Evolutionary conservation across 1,140 invertebrate species (phyloP).

Genomic region (Parapsyche elsis): DNA sequence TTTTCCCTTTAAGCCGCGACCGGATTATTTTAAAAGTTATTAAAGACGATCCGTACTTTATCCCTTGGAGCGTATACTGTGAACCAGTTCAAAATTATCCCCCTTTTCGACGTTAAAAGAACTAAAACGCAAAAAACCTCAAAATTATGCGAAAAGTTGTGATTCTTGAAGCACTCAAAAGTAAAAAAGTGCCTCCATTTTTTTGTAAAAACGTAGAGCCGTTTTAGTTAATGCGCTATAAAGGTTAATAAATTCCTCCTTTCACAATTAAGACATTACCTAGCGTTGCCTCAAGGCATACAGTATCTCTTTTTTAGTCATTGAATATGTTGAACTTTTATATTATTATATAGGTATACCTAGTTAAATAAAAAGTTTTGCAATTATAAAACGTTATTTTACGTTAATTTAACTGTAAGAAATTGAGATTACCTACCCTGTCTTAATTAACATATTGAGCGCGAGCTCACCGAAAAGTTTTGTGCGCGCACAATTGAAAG

Average conservation of each 20-base stretch:
- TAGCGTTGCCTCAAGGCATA: too few relatives aligned
- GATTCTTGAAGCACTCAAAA: slow-evolving; percentile 7
- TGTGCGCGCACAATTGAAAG: background rate
- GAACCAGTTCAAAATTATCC: background rate
- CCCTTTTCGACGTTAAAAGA: background rate
- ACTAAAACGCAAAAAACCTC: background rate
- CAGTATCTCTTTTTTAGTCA: too few relatives aligned
- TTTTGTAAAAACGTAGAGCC: background rate
- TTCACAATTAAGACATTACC: background rate
- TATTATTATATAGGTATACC: too few relatives aligned
- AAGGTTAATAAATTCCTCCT: background rate
- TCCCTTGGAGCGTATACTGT: background rate
- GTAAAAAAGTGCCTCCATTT: background rate
- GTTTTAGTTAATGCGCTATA: slow-evolving; percentile 22
- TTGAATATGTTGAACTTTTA: too few relatives aligned
- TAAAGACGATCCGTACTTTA: background rate
- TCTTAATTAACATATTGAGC: background rate
- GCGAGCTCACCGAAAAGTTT: background rate
- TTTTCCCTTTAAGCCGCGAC: background rate
- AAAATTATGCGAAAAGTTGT: slow-evolving; percentile 26
- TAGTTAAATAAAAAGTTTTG: too few relatives aligned
- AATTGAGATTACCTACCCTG: background rate
- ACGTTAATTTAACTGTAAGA: too few relatives aligned
- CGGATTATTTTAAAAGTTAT: background rate
- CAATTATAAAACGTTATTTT: too few relatives aligned